phyloP scores from a whole-genome alignment of 2,113 vertebrate species.

The Prunella himalayana region DNA sequence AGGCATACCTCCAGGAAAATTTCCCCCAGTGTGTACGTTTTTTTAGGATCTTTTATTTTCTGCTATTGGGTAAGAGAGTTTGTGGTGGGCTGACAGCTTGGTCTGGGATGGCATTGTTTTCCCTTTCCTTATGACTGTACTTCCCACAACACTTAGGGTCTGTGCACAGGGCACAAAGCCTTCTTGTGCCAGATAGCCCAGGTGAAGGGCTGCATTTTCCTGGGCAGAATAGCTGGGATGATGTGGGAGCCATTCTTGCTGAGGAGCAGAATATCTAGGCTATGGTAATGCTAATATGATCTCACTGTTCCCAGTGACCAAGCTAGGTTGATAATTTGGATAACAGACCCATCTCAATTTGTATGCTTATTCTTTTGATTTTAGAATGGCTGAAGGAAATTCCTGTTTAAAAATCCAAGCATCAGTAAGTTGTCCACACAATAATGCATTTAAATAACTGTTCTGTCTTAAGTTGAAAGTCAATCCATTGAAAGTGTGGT shows the following conservation, averaged over 20 bases:
- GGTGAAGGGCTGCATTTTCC: not conserved
- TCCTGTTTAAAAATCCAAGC: not conserved
- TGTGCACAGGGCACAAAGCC: not conserved
- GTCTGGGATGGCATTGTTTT: fast-evolving
- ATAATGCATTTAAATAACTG: not conserved
- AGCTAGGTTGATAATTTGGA: not conserved
- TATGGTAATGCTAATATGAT: not conserved
- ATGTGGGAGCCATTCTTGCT: not conserved
- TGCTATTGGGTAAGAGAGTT: not conserved
- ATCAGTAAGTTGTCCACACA: not conserved
- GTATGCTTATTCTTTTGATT: not conserved
- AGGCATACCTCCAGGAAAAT: not conserved
- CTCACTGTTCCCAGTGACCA: not conserved
- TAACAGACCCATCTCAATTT: not conserved
- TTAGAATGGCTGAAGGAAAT: not conserved
- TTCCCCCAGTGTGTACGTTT: fast-evolving
- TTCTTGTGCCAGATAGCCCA: not conserved
- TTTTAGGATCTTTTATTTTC: not conserved
- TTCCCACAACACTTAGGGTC: not conserved
- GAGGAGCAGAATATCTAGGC: not conserved
- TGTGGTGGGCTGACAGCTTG: not conserved
- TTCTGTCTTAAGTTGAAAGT: not conserved
- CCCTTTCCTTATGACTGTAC: not conserved
- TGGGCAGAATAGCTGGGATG: not conserved
- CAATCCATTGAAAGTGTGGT: not conserved